Percentiles rank a stretch among this genome's conserved stretches.
Conservation (phyloP, 1,140 invertebrate species). For the Centruroides sculpturatus region DNA sequence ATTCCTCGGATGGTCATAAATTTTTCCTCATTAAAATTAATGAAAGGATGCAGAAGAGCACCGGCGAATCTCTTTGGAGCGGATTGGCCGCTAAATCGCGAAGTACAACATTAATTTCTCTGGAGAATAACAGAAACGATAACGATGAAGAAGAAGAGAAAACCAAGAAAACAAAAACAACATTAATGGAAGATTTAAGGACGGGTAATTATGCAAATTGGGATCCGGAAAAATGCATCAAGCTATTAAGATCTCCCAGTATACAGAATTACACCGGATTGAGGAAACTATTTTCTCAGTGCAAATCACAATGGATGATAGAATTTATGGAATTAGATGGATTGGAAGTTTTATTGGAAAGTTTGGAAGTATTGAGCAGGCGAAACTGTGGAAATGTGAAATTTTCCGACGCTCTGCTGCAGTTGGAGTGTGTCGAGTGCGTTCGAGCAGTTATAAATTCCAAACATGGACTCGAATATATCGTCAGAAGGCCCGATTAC, state of each 20-base stretch:
- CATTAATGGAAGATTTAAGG: too few species aligned
- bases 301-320: conserved; percentile 31
- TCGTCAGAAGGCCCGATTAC: conserved; percentile 84
- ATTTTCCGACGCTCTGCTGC: conserved; percentile 5
- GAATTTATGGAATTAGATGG: conserved; percentile 35
- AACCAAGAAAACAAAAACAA: too few species aligned
- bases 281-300: conserved; percentile 13
- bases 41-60: too few species aligned
- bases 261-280: conserved; percentile 31
- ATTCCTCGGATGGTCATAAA: too few species aligned
- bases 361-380: conserved; percentile 28
- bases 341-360: conserved; percentile 32
- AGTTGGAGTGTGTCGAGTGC: conserved; percentile 15
- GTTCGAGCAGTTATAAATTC: conserved; percentile 50
- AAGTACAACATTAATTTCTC: too few species aligned
- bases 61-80: too few species aligned
- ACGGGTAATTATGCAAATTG: conserved; percentile 11
- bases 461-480: conserved; percentile 77
- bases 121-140: too few species aligned
- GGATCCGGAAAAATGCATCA: conserved; percentile 31
- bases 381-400: conserved; percentile 2
- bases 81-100: too few species aligned
- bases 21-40: too few species aligned
- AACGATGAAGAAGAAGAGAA: too few species aligned
- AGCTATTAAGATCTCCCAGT: conserved; percentile 29